A percentile compares a stretch with the other conserved stretches of the same genome.
Evolutionary conservation across 37 sponge, comb jelly and placozoan species (phyloP).

Genomic region (Sycon ciliatum): DNA sequence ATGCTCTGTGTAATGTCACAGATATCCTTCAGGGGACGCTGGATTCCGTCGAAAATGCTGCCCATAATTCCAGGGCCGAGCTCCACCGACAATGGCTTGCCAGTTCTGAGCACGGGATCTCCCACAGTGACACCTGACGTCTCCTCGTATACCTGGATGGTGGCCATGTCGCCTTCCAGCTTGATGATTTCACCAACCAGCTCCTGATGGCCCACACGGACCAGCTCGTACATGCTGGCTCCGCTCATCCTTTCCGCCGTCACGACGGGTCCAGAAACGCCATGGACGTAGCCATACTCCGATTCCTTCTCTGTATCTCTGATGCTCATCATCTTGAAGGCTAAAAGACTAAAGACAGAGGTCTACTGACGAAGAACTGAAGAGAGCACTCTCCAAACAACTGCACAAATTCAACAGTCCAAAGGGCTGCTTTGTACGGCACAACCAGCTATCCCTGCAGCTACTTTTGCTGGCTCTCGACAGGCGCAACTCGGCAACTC

Average conservation of each 20-base stretch:
- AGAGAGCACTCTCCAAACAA: too few relatives aligned
- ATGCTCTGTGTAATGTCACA: constrained; percentile 79
- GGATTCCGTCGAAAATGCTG: constrained; percentile 96
- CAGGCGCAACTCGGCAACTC: too few relatives aligned
- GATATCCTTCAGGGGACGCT: constrained; percentile 92
- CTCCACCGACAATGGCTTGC: constrained; percentile 99
- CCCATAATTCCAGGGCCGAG: constrained; percentile 95
- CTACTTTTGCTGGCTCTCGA: too few relatives aligned
- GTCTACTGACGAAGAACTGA: too few relatives aligned
- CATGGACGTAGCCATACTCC: constrained; percentile 85
- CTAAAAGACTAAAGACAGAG: too few relatives aligned
- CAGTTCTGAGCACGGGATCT: constrained; percentile 91
- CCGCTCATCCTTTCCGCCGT: constrained; percentile 91
- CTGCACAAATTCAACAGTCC: too few relatives aligned
- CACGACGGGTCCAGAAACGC: constrained; percentile 94
- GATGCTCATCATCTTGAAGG: background rate
- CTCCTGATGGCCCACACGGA: constrained; percentile 87
- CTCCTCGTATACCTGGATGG: constrained; percentile 94
- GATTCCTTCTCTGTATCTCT: constrained; percentile 80
- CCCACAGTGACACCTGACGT: constrained; percentile 95
- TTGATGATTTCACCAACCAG: constrained; percentile 98
- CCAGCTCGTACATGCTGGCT: constrained; percentile 99
- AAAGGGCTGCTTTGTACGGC: too few relatives aligned
- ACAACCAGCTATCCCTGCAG: too few relatives aligned
- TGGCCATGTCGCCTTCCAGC: constrained; percentile 91